These are phyloP conservation scores for Bombus sylvicola DNA, from an alignment of 1,140 invertebrate genomes.

Conservation along the genomic window DNA sequence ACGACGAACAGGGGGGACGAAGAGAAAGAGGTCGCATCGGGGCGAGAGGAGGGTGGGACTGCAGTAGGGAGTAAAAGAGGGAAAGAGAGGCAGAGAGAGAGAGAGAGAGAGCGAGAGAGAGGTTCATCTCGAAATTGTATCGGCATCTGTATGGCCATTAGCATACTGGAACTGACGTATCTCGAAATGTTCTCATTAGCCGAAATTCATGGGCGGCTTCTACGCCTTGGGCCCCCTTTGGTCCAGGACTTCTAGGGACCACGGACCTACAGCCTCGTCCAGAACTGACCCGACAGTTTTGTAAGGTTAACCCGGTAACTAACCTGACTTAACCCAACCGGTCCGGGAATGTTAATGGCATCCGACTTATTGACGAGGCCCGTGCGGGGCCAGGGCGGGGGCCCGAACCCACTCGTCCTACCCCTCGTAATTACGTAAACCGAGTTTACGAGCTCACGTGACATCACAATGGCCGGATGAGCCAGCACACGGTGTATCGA, in stretches of 20 bases:
- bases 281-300: slow-evolving; percentile 68
- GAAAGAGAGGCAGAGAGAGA: slow-evolving; percentile 41
- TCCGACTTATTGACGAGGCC: slow-evolving; percentile 67
- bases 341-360: slow-evolving; percentile 69
- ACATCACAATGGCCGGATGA: slow-evolving; percentile 41
- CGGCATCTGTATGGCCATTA: slow-evolving; percentile 83
- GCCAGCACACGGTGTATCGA: neutral
- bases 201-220: slow-evolving; percentile 83
- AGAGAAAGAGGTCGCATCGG: slow-evolving; percentile 17
- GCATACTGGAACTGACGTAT: slow-evolving; percentile 84
- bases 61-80: slow-evolving; percentile 46
- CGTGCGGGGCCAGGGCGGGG: slow-evolving; percentile 2
- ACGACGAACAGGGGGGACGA: slow-evolving; percentile 61
- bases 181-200: slow-evolving; percentile 84
- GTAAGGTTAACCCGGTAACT: slow-evolving; percentile 70
- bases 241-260: neutral
- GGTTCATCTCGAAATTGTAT: slow-evolving; percentile 84
- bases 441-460: slow-evolving; percentile 55
- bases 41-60: neutral
- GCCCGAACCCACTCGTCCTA: neutral
- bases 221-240: slow-evolving; percentile 66
- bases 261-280: slow-evolving; percentile 66
- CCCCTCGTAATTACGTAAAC: slow-evolving; percentile 64
- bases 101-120: slow-evolving; percentile 63
- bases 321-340: slow-evolving; percentile 68